Evolutionary conservation across 2,113 vertebrate genomes (phyloP).

Genomic region (Lutjanus erythropterus): DNA sequence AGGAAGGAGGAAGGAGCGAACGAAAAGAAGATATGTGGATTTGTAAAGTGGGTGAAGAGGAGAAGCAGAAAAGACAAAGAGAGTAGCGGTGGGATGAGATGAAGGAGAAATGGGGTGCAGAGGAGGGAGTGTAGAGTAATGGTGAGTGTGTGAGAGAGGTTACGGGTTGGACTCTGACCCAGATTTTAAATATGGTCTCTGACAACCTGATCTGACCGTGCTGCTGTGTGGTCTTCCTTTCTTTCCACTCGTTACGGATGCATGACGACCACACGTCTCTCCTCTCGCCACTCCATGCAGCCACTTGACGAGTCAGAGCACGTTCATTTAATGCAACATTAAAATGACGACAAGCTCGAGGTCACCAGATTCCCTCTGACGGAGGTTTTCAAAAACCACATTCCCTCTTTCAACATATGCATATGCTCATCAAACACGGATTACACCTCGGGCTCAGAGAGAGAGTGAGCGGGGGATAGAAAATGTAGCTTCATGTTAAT

Average conservation of each 20-base stretch:
- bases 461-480: background rate
- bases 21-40: background rate
- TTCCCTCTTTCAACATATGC: background rate
- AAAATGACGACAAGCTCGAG: constrained; percentile 39
- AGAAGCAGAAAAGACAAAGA: constrained; percentile 22
- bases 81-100: constrained; percentile 17
- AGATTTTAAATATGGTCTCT: constrained; percentile 75
- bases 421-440: constrained; percentile 18
- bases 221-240: constrained; percentile 71
- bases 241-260: constrained; percentile 60
- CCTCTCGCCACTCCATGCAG: constrained; percentile 28
- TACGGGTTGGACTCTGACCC: constrained; percentile 69
- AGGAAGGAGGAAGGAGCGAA: background rate
- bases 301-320: constrained; percentile 33
- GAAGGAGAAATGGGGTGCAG: constrained; percentile 45
- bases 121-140: constrained; percentile 12
- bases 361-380: constrained; percentile 16
- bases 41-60: constrained; percentile 22
- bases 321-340: constrained; percentile 47
- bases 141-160: constrained; percentile 35
- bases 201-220: constrained; percentile 73
- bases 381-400: background rate
- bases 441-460: background rate
- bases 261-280: constrained; percentile 41
- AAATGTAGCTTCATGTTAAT: constrained; percentile 19